Evolutionary conservation across 2,888 invertebrate genomes (phyloP).

Genomic region (Drosophila helvetica): DNA sequence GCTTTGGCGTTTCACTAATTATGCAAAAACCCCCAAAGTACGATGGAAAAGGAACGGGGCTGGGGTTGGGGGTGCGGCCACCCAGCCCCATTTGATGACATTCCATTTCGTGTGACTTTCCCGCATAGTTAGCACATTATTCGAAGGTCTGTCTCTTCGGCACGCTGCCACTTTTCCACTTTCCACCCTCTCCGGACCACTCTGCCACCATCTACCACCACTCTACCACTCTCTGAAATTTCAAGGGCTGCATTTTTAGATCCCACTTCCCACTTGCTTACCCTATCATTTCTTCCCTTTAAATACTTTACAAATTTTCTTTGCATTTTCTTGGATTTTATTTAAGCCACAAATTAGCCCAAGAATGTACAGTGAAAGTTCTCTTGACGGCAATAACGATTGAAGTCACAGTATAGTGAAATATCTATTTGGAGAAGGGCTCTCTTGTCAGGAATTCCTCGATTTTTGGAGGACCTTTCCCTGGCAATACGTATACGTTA

Average conservation of each 20-base stretch:
- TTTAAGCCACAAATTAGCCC: background rate
- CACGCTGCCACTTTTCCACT: slow-evolving; percentile 4
- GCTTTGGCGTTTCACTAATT: slow-evolving; percentile 17
- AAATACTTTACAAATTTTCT: background rate
- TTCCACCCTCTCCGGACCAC: too few relatives aligned
- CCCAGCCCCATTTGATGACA: slow-evolving; percentile 13
- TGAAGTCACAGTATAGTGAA: background rate
- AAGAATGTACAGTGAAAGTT: background rate
- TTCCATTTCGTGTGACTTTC: slow-evolving; percentile 23
- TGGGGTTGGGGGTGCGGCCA: background rate
- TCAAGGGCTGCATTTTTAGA: slow-evolving; percentile 11
- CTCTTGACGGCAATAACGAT: background rate
- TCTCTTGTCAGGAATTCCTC: too few relatives aligned
- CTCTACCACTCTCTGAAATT: slow-evolving; percentile 7
- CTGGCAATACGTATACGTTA: too few relatives aligned
- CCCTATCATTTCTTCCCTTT: background rate
- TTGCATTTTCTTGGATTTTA: background rate
- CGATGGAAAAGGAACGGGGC: too few relatives aligned
- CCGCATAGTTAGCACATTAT: slow-evolving; percentile 26
- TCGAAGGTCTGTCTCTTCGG: slow-evolving; percentile 17
- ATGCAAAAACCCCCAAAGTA: slow-evolving; percentile 17
- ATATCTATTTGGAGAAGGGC: too few relatives aligned
- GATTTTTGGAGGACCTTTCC: too few relatives aligned
- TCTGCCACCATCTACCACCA: too few relatives aligned
- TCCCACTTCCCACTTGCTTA: background rate